Evolutionary conservation across 2,797 vertebrate species (phyloP).

Genomic region (Sebastes glaucus): DNA sequence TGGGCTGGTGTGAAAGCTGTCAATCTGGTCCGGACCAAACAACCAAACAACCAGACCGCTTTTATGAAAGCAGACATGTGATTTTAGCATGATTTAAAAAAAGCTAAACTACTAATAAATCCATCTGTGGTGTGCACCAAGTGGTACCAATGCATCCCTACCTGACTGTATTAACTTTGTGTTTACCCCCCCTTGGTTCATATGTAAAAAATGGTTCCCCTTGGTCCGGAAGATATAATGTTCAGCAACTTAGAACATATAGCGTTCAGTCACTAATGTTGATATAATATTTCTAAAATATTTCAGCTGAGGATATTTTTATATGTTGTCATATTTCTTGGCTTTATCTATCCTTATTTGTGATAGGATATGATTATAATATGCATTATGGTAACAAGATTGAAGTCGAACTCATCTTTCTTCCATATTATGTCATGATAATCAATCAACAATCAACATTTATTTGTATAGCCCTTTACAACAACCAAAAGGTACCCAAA

Average conservation of each 20-base stretch:
- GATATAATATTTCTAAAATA: neutral
- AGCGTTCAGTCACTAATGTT: neutral
- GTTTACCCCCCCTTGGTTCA: too few species aligned
- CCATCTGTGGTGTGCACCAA: rapidly evolving
- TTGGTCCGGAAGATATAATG: neutral
- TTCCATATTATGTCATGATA: neutral
- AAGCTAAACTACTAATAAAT: neutral
- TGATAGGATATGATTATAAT: too few species aligned
- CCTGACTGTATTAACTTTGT: too few species aligned
- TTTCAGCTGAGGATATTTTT: neutral
- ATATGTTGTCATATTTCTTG: neutral
- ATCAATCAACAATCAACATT: too few species aligned
- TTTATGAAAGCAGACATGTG: neutral
- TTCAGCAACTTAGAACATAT: neutral
- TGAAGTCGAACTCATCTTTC: neutral
- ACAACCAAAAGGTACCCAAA: too few species aligned
- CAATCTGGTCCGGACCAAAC: too few species aligned
- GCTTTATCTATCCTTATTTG: too few species aligned
- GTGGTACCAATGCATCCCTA: rapidly evolving
- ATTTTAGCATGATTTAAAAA: neutral
- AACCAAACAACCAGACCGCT: too few species aligned
- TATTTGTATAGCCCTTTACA: too few species aligned
- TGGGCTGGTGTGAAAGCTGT: too few species aligned
- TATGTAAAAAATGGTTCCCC: neutral
- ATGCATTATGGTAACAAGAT: neutral